Evolutionary conservation across 2,888 invertebrate species (phyloP).

Genomic region (Gymnosoma rotundatum): DNA sequence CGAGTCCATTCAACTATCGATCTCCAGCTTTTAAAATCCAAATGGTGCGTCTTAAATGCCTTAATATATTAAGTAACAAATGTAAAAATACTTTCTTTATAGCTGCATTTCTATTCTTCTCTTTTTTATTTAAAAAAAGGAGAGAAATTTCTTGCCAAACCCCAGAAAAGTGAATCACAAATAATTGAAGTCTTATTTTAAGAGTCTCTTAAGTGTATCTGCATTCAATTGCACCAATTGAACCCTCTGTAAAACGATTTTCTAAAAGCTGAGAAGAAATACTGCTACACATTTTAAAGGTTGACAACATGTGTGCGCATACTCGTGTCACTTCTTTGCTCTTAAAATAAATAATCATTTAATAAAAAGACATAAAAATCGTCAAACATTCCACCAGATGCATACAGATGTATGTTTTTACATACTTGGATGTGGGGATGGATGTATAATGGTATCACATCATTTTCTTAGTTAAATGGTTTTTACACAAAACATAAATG

Average conservation of each 20-base stretch:
- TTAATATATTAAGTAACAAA: too few species aligned
- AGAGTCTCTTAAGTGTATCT: neutral
- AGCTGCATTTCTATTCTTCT: too few species aligned
- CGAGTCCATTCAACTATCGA: too few species aligned
- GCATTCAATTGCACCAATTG: neutral
- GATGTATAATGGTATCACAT: too few species aligned
- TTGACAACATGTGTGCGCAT: constrained; percentile 57
- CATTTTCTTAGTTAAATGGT: neutral
- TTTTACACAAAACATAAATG: neutral
- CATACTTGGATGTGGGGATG: neutral
- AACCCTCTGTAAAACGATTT: neutral
- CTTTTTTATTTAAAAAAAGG: neutral
- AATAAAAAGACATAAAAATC: neutral
- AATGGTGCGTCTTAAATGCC: too few species aligned
- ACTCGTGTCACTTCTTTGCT: constrained; percentile 38
- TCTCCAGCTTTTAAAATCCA: too few species aligned
- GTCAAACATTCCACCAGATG: constrained; percentile 25
- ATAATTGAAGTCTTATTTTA: neutral
- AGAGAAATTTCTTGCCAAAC: neutral
- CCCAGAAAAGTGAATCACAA: neutral
- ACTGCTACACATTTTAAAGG: neutral
- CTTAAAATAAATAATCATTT: constrained; percentile 23
- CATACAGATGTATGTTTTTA: constrained; percentile 10
- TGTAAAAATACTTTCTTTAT: too few species aligned
- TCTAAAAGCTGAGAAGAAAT: neutral